Base-by-base conservation (phyloP, 2,888 invertebrate species). In the Urechis unicinctus region DNA sequence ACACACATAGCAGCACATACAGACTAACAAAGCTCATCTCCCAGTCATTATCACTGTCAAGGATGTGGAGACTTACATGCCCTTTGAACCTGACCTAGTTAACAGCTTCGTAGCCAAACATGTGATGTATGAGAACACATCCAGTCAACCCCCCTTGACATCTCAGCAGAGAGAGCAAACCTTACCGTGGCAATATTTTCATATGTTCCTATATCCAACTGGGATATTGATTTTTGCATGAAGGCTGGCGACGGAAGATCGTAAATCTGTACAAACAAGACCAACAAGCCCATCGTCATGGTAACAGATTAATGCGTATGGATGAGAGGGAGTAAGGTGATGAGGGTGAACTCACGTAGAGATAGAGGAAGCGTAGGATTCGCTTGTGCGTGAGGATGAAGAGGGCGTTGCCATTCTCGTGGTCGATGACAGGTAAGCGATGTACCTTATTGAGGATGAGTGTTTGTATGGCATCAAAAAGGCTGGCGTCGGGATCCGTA, bases 331-430 rank as follows among this genome's bases (percentile, higher is more conserved):
- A n/a, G n/a, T n/a, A n/a, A n/a, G n/a, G n/a, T n/a, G n/a, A n/a
- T n/a, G n/a, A n/a, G n/a, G n/a, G n/a, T n/a, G n/a, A n/a, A n/a
- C n/a, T n/a, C n/a, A 97, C 96, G 82, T 95, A 97, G 81, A 97
- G 85, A 83, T 95, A 96, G 68, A 98, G 86, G 83, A 96, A 98
- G 79, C 95, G 86, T 68, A 98, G 85, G 78, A 98, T 94, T 79
- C 97, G 86, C 82, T 97, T 97, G 81, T 97, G 96, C 50, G 97
- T 98, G 71, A 98, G 86, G 79, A 98, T 96, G 81, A 96, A 96
- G 65, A 98, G 86, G 68, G 96, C 95, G 79, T 96, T 94, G 74
- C 95, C 95, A 42, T 93, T 93, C 59, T 87, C 85, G 50, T 88
- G 88, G 81, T 97, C 96, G 72, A 98, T 92, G 71, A 98, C 94